These are phyloP conservation scores for Oreochromis aureus DNA, from an alignment of 2,113 vertebrate genomes.

Conservation along the genomic window DNA sequence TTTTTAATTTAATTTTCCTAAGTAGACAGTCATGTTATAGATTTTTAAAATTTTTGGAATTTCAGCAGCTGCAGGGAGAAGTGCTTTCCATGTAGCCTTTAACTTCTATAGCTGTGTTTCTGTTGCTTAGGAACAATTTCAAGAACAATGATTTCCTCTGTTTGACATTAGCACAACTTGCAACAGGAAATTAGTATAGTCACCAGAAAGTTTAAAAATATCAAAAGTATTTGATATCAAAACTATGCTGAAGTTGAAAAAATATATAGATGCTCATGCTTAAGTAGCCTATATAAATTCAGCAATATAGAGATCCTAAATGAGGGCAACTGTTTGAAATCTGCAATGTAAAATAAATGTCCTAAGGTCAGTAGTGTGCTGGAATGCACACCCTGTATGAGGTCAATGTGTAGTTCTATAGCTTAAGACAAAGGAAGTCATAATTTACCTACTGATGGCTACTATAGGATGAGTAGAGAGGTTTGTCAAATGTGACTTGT, in stretches of 20 bases:
- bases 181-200: not conserved
- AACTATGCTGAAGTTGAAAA: not conserved
- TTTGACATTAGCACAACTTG: not conserved
- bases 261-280: not conserved
- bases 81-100: not conserved
- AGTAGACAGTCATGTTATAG: too few species aligned
- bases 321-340: not conserved
- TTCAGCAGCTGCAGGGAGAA: not conserved
- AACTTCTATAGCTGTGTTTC: not conserved
- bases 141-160: not conserved
- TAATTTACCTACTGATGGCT: too few species aligned
- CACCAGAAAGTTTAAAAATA: not conserved
- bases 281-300: not conserved
- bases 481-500: too few species aligned
- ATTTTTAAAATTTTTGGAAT: too few species aligned
- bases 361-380: not conserved
- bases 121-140: too few species aligned
- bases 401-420: not conserved
- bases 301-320: not conserved
- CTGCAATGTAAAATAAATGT: not conserved
- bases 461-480: too few species aligned
- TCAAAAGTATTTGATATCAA: not conserved
- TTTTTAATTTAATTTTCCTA: too few species aligned
- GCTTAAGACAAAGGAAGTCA: too few species aligned
- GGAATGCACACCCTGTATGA: not conserved